Evolutionary conservation across 2,888 invertebrate species (phyloP).

Genomic region (Willowsia nigromaculata): DNA sequence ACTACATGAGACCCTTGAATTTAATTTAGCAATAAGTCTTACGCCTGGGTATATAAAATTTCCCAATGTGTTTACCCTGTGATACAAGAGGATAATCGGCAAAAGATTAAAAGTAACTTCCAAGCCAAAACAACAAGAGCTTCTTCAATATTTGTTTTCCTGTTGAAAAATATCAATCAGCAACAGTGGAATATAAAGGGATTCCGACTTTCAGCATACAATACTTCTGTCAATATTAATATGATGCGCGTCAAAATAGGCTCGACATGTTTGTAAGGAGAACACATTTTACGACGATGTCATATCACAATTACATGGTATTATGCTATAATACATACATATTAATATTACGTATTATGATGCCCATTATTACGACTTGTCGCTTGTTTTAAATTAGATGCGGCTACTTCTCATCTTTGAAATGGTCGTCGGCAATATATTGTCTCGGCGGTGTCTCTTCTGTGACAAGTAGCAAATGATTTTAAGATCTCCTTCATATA

Average conservation of each 20-base stretch:
- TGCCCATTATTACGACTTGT: too few species aligned
- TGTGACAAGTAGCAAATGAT: conserved; percentile 34
- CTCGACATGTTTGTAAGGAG: neutral
- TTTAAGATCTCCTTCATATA: conserved; percentile 14
- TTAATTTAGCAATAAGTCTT: conserved; percentile 41
- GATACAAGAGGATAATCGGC: neutral
- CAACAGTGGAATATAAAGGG: conserved; percentile 41
- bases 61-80: too few species aligned
- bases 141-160: conserved; percentile 60
- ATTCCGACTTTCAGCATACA: neutral
- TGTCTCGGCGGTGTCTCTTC: conserved; percentile 25
- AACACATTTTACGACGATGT: conserved; percentile 35
- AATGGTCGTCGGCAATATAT: neutral
- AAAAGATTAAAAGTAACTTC: conserved; percentile 3
- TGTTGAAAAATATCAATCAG: conserved; percentile 45
- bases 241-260: conserved; percentile 7
- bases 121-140: conserved; percentile 19
- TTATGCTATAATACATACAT: neutral
- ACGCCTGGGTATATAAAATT: too few species aligned
- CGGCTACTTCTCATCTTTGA: conserved; percentile 16
- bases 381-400: conserved; percentile 1
- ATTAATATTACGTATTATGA: conserved; percentile 1
- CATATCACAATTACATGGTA: neutral
- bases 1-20: conserved; percentile 43
- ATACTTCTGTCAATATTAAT: neutral